Evolutionary conservation across 2,113 vertebrate genomes (phyloP).

Genomic region (Strix uralensis): DNA sequence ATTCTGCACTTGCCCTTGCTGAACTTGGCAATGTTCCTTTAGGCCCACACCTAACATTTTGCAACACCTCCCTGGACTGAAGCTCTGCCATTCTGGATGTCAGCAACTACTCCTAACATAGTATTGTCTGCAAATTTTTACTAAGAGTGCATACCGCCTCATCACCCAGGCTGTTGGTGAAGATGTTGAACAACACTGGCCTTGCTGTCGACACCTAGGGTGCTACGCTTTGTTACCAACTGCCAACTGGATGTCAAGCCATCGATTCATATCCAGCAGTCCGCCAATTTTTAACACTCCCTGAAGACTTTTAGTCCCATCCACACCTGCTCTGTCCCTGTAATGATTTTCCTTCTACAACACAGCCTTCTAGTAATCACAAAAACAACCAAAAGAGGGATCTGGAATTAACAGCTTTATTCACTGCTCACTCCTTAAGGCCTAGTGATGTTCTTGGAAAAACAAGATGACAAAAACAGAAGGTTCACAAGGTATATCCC

Average conservation of each 20-base stretch:
- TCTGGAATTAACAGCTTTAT: background rate
- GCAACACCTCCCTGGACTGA: background rate
- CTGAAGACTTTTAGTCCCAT: background rate
- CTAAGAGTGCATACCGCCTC: accelerated
- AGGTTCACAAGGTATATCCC: background rate
- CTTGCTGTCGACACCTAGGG: background rate
- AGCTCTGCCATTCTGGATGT: background rate
- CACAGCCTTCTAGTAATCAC: background rate
- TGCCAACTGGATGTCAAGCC: background rate
- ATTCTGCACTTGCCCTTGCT: accelerated
- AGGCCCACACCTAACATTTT: background rate
- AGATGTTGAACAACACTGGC: accelerated
- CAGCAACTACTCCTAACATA: background rate
- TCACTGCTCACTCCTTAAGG: background rate
- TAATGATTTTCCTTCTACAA: background rate
- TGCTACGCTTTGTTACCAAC: background rate
- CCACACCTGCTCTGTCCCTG: background rate
- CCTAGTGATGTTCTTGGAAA: background rate
- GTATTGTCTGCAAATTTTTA: background rate
- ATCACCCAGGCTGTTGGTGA: background rate
- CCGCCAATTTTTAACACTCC: background rate
- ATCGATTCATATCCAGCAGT: background rate
- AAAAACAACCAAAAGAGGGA: background rate
- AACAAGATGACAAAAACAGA: background rate
- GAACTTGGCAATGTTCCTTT: background rate